phyloP scores from a whole-genome alignment of 2,888 invertebrate species.

The Drymonia ruficornis region DNA sequence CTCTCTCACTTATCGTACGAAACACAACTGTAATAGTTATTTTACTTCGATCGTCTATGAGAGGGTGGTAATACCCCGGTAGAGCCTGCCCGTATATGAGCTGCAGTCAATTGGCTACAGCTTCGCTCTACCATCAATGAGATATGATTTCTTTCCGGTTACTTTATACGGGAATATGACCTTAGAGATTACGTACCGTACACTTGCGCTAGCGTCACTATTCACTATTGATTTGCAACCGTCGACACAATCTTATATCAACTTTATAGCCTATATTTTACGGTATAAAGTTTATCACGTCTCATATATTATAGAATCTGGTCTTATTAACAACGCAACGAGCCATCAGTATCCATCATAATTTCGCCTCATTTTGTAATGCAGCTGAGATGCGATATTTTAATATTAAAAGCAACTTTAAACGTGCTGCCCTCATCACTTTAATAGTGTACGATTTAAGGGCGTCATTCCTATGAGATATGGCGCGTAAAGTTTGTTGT shows the following conservation, averaged over 20 bases:
- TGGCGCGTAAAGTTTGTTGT: constrained; percentile 39
- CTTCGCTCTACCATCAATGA: too few species aligned
- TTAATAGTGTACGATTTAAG: constrained; percentile 41
- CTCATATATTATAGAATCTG: constrained; percentile 55
- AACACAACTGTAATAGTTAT: too few species aligned
- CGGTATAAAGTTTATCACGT: constrained; percentile 37
- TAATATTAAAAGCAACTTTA: constrained; percentile 62
- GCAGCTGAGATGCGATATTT: constrained; percentile 69
- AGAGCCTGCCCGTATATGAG: too few species aligned
- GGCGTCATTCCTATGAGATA: constrained; percentile 39
- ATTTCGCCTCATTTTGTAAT: constrained; percentile 82
- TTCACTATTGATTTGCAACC: constrained; percentile 54
- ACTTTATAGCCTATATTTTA: constrained; percentile 34
- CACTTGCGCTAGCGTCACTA: constrained; percentile 52
- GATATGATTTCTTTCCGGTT: too few species aligned
- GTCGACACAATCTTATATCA: constrained; percentile 26
- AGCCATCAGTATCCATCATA: constrained; percentile 82
- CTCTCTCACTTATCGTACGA: too few species aligned
- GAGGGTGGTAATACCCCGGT: too few species aligned
- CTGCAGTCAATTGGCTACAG: too few species aligned
- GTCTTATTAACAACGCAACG: constrained; percentile 78
- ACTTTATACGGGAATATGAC: constrained; percentile 12
- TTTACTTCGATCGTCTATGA: too few species aligned
- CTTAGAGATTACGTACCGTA: constrained; percentile 19
- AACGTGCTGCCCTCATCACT: constrained; percentile 29